These are phyloP conservation scores for Hozukius guyotensis DNA, from an alignment of 2,797 vertebrate species.

Conservation along the genomic window DNA sequence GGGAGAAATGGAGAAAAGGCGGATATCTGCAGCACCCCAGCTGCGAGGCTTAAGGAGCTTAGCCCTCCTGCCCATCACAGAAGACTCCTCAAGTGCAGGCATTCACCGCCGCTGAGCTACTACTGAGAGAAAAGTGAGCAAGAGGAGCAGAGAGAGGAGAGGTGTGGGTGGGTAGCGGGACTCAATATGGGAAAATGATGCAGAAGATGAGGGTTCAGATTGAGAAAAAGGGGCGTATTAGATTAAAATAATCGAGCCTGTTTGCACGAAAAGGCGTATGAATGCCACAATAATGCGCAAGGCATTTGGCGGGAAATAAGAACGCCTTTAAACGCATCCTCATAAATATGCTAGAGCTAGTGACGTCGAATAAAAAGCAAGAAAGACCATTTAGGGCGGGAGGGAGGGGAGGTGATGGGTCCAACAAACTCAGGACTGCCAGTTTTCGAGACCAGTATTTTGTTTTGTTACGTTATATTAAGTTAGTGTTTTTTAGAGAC, in stretches of 20 bases:
- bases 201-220: constrained; percentile 25
- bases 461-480: too few species aligned
- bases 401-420: too few species aligned
- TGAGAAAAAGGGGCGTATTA: neutral
- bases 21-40: constrained; percentile 75
- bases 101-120: constrained; percentile 60
- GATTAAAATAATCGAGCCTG: neutral
- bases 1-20: constrained; percentile 54
- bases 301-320: too few species aligned
- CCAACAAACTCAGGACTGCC: too few species aligned
- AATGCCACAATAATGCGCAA: too few species aligned
- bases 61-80: constrained; percentile 68
- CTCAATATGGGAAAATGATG: constrained; percentile 17
- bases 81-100: constrained; percentile 66
- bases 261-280: too few species aligned
- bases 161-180: constrained; percentile 22
- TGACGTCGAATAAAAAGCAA: too few species aligned
- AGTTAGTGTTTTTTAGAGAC: too few species aligned
- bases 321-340: too few species aligned
- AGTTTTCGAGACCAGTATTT: too few species aligned
- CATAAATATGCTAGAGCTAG: too few species aligned
- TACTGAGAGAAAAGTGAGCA: constrained; percentile 52
- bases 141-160: constrained; percentile 34
- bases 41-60: constrained; percentile 79
- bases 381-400: too few species aligned